A percentile compares a stretch with the other conserved stretches of the same genome.
Conservation (phyloP, 92 coral and sea anemone genomes). For the Umimayanthus chanpuru region DNA sequence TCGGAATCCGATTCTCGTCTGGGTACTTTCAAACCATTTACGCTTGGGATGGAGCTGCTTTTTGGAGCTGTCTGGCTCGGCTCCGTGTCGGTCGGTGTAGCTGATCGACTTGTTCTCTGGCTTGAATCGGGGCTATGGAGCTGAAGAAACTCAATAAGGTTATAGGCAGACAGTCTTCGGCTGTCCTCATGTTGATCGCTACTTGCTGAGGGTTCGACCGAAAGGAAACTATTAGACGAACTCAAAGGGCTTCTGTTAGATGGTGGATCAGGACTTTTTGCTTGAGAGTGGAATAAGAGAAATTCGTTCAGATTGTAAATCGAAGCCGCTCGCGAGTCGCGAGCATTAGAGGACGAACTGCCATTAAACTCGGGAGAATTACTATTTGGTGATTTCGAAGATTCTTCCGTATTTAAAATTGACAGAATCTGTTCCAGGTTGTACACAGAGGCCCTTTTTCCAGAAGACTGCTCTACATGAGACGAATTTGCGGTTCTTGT, state of each 20-base stretch:
- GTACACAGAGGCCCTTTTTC: slow-evolving; percentile 68
- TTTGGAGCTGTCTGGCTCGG: slow-evolving; percentile 12
- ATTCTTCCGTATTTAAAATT: slow-evolving; percentile 62
- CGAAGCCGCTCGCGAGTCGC: slow-evolving; percentile 51
- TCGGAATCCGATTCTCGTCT: slow-evolving; percentile 14
- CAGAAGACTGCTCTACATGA: slow-evolving; percentile 15
- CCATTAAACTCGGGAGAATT: neutral
- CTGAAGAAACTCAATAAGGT: slow-evolving; percentile 71
- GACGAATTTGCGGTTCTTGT: slow-evolving; percentile 3
- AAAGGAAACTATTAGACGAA: neutral
- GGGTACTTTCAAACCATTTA: slow-evolving; percentile 1
- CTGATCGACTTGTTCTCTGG: neutral
- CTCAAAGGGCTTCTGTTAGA: slow-evolving; percentile 4
- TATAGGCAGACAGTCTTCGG: slow-evolving; percentile 74
- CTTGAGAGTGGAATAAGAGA: slow-evolving; percentile 30
- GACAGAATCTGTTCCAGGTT: slow-evolving; percentile 75
- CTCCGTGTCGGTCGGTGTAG: neutral
- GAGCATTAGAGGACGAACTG: neutral
- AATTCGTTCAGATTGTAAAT: slow-evolving; percentile 78
- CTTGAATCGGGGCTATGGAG: slow-evolving; percentile 42
- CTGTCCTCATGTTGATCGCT: slow-evolving; percentile 25
- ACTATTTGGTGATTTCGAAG: slow-evolving; percentile 8
- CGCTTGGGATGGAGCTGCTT: neutral
- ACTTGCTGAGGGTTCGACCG: slow-evolving; percentile 14
- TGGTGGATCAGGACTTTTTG: slow-evolving; percentile 25